A percentile compares a stretch with the other conserved stretches of the same genome.
phyloP scores from a whole-genome alignment of 1,140 invertebrate species.

The Diabrotica virgifera region DNA sequence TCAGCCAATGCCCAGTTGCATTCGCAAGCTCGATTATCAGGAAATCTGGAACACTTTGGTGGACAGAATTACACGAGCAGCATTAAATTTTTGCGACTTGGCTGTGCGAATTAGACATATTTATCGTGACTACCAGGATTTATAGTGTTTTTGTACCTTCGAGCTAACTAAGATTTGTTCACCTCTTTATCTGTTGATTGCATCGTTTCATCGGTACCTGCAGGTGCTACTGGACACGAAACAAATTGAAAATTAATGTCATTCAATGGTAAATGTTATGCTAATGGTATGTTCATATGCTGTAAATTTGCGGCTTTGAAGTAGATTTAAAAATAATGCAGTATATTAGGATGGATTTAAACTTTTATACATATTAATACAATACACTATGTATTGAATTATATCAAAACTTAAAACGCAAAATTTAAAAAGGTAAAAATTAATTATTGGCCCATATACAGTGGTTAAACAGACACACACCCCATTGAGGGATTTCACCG shows the following conservation, averaged over 20 bases:
- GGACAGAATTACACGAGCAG: conserved; percentile 25
- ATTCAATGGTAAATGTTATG: background rate
- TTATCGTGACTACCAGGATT: conserved; percentile 27
- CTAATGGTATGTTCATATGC: too few species aligned
- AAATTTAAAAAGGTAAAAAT: too few species aligned
- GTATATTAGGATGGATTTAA: too few species aligned
- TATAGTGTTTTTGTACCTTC: conserved; percentile 31
- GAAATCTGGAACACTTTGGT: conserved; percentile 23
- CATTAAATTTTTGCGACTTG: conserved; percentile 21
- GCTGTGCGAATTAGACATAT: conserved; percentile 24
- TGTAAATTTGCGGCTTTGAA: too few species aligned
- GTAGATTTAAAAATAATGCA: too few species aligned
- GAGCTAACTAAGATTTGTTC: conserved; percentile 22
- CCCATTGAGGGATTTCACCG: too few species aligned
- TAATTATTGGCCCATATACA: too few species aligned
- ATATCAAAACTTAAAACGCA: too few species aligned
- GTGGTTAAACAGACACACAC: too few species aligned
- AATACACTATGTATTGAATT: too few species aligned
- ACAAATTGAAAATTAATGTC: conserved; percentile 1
- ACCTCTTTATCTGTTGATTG: background rate
- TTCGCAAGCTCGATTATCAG: conserved; percentile 20
- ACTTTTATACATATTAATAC: too few species aligned
- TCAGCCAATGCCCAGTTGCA: conserved; percentile 1
- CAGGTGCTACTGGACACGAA: background rate
- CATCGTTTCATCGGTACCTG: background rate